Evolutionary conservation across 2,888 invertebrate species (phyloP).

Genomic region (Acleris laterana): DNA sequence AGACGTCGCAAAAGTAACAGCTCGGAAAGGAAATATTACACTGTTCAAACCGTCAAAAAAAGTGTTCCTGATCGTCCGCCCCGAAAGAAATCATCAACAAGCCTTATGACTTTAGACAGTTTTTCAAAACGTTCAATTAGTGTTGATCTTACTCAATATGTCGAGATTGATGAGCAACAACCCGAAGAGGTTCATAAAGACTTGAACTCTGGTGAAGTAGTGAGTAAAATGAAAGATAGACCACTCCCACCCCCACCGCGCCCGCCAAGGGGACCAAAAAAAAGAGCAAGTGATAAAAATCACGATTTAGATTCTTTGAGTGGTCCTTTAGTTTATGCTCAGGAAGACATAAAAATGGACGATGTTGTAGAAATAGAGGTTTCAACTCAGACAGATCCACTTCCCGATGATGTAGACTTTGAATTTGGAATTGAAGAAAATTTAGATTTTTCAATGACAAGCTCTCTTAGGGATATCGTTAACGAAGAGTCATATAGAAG

Average conservation of each 20-base stretch:
- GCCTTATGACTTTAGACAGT: slow-evolving; percentile 81
- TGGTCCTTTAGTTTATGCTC: slow-evolving; percentile 43
- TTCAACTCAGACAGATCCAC: slow-evolving; percentile 93
- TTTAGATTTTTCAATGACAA: slow-evolving; percentile 75
- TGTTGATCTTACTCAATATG: slow-evolving; percentile 83
- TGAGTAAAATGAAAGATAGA: slow-evolving; percentile 93
- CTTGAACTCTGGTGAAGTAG: slow-evolving; percentile 89
- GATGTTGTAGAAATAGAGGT: slow-evolving; percentile 87
- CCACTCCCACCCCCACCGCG: slow-evolving; percentile 94
- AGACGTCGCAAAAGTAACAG: slow-evolving; percentile 77
- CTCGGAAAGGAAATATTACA: slow-evolving; percentile 87
- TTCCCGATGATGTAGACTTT: slow-evolving; percentile 90
- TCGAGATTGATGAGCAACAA: slow-evolving; percentile 85
- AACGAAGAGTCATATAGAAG: slow-evolving; percentile 83
- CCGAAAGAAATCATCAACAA: slow-evolving; percentile 85
- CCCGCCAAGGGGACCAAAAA: slow-evolving; percentile 88
- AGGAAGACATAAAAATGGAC: slow-evolving; percentile 54
- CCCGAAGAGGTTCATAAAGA: slow-evolving; percentile 86
- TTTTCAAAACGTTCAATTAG: slow-evolving; percentile 71
- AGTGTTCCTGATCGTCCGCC: slow-evolving; percentile 86
- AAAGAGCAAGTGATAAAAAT: slow-evolving; percentile 63
- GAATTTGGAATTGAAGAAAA: slow-evolving; percentile 83
- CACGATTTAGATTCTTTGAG: slow-evolving; percentile 44
- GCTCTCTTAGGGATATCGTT: slow-evolving; percentile 73
- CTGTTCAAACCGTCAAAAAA: slow-evolving; percentile 80